Percentiles rank a stretch among this genome's conserved stretches.
These are phyloP conservation scores for Eupsilia transversa DNA, from an alignment of 2,888 invertebrate species.

Conservation along the genomic window DNA sequence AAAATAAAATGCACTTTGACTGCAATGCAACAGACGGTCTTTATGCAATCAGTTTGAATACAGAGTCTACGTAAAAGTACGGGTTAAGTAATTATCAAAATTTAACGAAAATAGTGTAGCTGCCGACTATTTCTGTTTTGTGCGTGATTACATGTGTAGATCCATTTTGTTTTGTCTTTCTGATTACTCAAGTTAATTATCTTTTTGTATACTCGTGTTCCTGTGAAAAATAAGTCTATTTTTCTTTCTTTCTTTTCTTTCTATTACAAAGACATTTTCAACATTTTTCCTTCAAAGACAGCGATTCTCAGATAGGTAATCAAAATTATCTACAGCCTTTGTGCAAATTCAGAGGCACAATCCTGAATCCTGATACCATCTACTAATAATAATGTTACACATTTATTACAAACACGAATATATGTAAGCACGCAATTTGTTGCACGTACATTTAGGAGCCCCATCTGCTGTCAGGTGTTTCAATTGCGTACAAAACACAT, in stretches of 20 bases:
- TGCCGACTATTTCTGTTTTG: neutral
- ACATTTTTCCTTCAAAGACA: neutral
- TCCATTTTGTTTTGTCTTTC: neutral
- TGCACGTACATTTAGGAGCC: constrained; percentile 41
- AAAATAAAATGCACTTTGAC: constrained; percentile 25
- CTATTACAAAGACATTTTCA: neutral
- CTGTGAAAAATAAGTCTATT: neutral
- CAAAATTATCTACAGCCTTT: constrained; percentile 4
- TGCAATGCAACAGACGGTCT: constrained; percentile 5
- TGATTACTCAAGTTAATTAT: neutral
- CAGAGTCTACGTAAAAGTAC: neutral
- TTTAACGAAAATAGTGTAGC: neutral
- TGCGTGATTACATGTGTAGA: neutral
- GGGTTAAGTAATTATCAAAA: neutral
- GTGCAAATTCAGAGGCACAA: neutral
- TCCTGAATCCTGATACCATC: constrained; percentile 5
- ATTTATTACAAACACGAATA: constrained; percentile 8
- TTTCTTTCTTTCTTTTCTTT: neutral
- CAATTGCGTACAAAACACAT: constrained; percentile 60
- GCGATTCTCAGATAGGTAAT: constrained; percentile 2
- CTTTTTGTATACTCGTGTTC: neutral
- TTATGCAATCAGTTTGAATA: constrained; percentile 18
- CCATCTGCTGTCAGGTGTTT: constrained; percentile 63
- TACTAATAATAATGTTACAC: constrained; percentile 25
- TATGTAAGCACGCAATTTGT: constrained; percentile 42